Conservation (phyloP, 2,797 vertebrate species). For the Rhabdophis nuchalis region DNA sequence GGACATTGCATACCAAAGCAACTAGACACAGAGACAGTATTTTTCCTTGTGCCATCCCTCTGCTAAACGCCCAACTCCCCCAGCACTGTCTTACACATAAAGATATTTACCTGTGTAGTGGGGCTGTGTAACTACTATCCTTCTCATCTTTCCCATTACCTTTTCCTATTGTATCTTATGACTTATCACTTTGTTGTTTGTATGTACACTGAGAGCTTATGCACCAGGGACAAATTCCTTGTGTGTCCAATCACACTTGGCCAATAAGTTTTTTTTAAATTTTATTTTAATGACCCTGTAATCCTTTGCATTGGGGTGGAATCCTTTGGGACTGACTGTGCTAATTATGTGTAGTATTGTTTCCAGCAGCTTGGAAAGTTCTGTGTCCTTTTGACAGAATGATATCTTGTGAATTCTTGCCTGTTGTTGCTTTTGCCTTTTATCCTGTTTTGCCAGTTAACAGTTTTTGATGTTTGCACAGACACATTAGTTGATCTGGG, state of each 20-base stretch:
- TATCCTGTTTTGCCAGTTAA: neutral
- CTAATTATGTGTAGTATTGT: neutral
- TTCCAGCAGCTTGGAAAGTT: neutral
- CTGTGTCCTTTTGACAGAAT: neutral
- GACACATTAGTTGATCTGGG: neutral
- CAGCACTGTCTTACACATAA: neutral
- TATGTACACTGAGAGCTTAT: neutral
- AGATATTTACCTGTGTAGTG: neutral
- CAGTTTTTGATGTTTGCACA: neutral
- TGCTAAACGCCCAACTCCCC: neutral
- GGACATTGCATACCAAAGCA: neutral
- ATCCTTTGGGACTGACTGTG: neutral
- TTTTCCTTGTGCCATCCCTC: neutral
- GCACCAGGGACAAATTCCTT: neutral
- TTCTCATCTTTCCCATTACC: neutral
- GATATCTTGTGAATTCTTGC: neutral
- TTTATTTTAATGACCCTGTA: neutral
- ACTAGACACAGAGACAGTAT: neutral
- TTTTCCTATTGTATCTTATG: neutral
- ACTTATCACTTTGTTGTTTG: neutral
- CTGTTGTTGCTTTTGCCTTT: neutral
- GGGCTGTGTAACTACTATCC: neutral
- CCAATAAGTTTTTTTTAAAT: too few relatives aligned
- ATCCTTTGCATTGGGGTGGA: neutral
- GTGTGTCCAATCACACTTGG: too few relatives aligned